Evolutionary conservation across 2,797 vertebrate genomes (phyloP).

Genomic region (Picus viridis): DNA sequence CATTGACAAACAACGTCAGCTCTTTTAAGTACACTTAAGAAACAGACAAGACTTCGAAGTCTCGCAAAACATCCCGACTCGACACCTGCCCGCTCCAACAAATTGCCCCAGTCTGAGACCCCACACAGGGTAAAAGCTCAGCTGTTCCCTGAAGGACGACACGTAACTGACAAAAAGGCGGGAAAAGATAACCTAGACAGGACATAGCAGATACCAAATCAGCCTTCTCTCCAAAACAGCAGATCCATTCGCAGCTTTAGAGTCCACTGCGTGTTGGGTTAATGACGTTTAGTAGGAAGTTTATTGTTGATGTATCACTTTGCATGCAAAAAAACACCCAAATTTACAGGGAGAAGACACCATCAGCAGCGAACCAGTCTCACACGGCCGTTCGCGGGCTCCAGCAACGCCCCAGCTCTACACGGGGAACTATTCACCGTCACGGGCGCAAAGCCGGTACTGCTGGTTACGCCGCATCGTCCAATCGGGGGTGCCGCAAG

Average conservation of each 20-base stretch:
- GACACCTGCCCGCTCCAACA: background rate
- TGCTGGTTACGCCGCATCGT: too few species aligned
- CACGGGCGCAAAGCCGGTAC: background rate
- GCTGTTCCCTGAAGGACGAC: accelerated
- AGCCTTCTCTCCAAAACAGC: background rate
- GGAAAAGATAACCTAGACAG: accelerated
- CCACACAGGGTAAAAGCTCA: background rate
- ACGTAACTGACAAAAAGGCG: background rate
- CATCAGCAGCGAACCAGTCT: accelerated
- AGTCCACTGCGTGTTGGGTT: background rate
- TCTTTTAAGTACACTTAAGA: background rate
- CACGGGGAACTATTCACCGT: background rate
- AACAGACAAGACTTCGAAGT: background rate
- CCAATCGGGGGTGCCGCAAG: background rate
- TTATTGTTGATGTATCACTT: background rate
- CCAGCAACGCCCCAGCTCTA: background rate
- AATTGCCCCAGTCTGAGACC: background rate
- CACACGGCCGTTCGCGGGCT: background rate
- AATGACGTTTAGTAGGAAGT: background rate
- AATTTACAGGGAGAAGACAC: background rate
- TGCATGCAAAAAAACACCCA: background rate
- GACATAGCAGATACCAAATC: background rate
- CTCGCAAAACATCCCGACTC: background rate
- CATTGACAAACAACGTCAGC: accelerated
- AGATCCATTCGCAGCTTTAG: background rate